These are phyloP conservation scores for Matsumyia berberina DNA, from an alignment of 2,888 invertebrate species.

Conservation along the genomic window DNA sequence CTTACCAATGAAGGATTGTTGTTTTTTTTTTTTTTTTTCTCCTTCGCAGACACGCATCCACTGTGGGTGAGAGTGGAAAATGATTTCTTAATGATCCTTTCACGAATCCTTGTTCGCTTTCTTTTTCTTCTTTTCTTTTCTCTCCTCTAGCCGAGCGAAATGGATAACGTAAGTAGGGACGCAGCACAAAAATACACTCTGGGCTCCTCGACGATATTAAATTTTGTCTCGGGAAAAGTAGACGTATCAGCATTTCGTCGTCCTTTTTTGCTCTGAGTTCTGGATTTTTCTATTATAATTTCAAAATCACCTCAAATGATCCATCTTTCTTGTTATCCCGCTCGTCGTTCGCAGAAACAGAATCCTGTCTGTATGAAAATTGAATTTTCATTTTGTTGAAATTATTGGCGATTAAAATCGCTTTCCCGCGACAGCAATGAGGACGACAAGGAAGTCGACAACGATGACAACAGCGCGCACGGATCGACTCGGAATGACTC, in stretches of 20 bases:
- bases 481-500: slow-evolving; percentile 38
- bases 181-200: neutral
- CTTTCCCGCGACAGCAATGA: slow-evolving; percentile 14
- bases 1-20: slow-evolving; percentile 22
- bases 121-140: neutral
- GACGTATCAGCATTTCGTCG: slow-evolving; percentile 25
- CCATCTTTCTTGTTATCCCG: slow-evolving; percentile 4
- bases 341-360: neutral
- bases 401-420: slow-evolving; percentile 58
- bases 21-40: neutral
- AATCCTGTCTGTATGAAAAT: slow-evolving; percentile 36
- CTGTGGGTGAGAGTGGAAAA: slow-evolving; percentile 40
- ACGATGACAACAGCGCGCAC: neutral
- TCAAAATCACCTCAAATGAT: slow-evolving; percentile 26
- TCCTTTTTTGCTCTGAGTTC: neutral
- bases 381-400: slow-evolving; percentile 45
- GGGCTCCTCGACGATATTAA: slow-evolving; percentile 25
- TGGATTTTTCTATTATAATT: neutral
- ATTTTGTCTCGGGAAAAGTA: slow-evolving; percentile 12
- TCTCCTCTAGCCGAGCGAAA: neutral
- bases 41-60: slow-evolving; percentile 23
- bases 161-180: neutral
- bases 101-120: neutral
- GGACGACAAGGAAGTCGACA: slow-evolving; percentile 12
- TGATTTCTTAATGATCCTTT: slow-evolving; percentile 65